A percentile compares a stretch with the other conserved stretches of the same genome.
Conservation (phyloP, 2,113 vertebrate species). For the Catharus bicknelli region DNA sequence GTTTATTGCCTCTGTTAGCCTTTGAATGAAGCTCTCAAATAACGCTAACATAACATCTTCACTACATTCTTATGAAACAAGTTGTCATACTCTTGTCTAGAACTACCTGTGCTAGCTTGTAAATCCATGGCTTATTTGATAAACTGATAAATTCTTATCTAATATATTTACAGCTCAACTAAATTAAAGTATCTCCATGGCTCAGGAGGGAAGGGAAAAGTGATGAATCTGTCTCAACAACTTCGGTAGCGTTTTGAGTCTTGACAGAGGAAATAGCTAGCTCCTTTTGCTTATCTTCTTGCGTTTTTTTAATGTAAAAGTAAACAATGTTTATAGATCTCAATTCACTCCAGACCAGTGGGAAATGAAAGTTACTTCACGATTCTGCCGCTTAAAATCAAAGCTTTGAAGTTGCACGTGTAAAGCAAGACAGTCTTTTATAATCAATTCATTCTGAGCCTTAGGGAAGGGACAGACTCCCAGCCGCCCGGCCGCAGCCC, state of each 20-base stretch:
- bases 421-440: neutral
- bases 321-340: neutral
- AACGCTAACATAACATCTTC: rapidly evolving
- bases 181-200: neutral
- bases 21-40: neutral
- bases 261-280: neutral
- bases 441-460: rapidly evolving
- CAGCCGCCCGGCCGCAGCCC: rapidly evolving
- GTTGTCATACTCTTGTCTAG: neutral
- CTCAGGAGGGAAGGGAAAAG: neutral
- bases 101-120: neutral
- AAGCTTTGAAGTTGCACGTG: neutral
- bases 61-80: neutral
- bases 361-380: neutral
- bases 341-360: neutral
- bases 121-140: neutral
- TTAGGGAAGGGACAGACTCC: rapidly evolving
- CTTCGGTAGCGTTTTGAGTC: neutral
- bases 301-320: neutral
- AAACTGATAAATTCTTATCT: neutral
- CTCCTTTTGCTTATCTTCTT: neutral
- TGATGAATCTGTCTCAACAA: neutral
- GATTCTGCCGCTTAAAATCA: neutral
- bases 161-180: neutral
- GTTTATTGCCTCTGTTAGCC: neutral